A percentile compares a stretch with the other conserved stretches of the same genome.
phyloP scores from a whole-genome alignment of 2,797 vertebrate genomes.

The Molothrus ater region DNA sequence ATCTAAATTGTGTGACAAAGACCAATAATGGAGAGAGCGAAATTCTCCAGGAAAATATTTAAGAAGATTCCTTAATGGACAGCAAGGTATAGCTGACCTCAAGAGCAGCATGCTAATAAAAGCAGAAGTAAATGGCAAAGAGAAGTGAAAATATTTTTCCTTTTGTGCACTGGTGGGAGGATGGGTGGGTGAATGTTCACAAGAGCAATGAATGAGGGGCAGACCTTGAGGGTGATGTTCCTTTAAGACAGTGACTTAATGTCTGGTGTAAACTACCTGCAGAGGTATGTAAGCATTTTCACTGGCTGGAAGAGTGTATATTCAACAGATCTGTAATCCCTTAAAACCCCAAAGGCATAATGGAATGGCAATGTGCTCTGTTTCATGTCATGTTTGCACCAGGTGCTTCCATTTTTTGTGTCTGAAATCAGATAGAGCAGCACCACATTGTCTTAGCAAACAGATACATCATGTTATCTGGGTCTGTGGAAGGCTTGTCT shows the following conservation, averaged over 20 bases:
- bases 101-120: fast-evolving
- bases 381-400: neutral
- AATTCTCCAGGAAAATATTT: neutral
- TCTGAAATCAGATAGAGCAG: neutral
- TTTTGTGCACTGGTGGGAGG: neutral
- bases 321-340: neutral
- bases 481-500: neutral
- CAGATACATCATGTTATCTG: neutral
- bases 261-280: neutral
- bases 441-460: neutral
- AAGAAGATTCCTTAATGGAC: neutral
- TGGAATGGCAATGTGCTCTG: neutral
- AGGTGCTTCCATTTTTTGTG: fast-evolving
- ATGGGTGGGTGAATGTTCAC: neutral
- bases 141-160: neutral
- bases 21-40: neutral
- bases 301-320: neutral
- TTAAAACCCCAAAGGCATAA: neutral
- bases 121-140: neutral
- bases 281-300: neutral
- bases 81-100: neutral
- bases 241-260: neutral
- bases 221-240: neutral
- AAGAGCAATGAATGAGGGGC: neutral
- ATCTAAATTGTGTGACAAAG: fast-evolving